phyloP scores from a whole-genome alignment of 35 echinoderm and acorn worm species.

The Heliocidaris tuberculata region DNA sequence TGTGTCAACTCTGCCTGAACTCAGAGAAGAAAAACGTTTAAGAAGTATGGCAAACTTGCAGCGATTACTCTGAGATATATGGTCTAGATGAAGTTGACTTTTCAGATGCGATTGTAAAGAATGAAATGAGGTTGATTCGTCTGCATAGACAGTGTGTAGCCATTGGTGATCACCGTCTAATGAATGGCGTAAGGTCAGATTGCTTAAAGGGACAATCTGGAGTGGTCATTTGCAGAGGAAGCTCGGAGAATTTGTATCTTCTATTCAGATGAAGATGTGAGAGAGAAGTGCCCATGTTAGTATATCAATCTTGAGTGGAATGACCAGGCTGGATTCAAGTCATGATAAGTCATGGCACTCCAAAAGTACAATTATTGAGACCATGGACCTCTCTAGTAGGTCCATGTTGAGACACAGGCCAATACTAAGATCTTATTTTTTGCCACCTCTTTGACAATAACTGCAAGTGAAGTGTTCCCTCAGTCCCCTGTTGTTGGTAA shows the following conservation, averaged over 20 bases:
- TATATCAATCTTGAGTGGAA: no score
- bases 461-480: no score
- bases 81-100: background rate
- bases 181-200: slow-evolving; percentile 9
- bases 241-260: background rate
- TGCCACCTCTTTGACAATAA: no score
- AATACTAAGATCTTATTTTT: no score
- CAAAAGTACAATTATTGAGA: no score
- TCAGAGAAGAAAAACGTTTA: background rate
- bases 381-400: no score
- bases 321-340: no score
- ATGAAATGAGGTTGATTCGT: background rate
- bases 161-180: background rate
- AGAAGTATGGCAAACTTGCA: background rate
- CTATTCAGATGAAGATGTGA: background rate
- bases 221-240: background rate
- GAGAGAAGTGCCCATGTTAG: background rate
- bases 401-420: no score
- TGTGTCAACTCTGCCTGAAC: slow-evolving; percentile 1
- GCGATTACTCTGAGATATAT: no score
- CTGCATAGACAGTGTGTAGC: background rate
- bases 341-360: no score
- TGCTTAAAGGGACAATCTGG: background rate
- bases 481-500: no score
- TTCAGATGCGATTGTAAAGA: background rate